These are phyloP conservation scores for Tursiops truncatus DNA, from an alignment of 2,113 vertebrate species.

Conservation along the genomic window DNA sequence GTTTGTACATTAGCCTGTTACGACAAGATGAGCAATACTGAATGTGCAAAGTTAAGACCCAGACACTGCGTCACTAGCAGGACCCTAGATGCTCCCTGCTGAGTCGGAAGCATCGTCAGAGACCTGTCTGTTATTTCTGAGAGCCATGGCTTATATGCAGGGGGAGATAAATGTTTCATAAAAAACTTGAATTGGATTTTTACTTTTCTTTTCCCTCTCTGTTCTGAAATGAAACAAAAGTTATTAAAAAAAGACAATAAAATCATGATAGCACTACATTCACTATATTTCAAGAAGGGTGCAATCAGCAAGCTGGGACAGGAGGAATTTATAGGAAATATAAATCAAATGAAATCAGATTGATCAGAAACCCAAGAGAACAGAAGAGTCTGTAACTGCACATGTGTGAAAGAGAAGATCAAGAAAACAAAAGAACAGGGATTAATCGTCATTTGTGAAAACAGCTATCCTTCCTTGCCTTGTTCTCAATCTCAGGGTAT, in stretches of 20 bases:
- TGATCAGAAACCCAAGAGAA: neutral
- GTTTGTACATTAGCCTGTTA: neutral
- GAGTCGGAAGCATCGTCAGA: neutral
- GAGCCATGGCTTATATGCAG: neutral
- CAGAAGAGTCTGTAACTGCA: neutral
- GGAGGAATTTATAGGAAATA: neutral
- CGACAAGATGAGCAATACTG: neutral
- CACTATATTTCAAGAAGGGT: neutral
- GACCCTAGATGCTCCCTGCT: neutral
- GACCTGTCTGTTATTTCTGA: neutral
- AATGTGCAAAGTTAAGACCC: neutral
- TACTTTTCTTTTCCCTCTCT: neutral
- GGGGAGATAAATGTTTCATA: neutral
- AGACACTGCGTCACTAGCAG: neutral
- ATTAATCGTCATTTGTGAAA: neutral
- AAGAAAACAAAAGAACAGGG: neutral
- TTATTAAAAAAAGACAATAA: neutral
- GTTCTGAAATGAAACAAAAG: neutral
- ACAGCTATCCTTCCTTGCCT: neutral
- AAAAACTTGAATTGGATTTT: neutral
- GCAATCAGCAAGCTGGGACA: neutral
- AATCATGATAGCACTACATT: neutral
- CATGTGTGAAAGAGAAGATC: neutral
- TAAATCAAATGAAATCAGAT: neutral
- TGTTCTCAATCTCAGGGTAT: neutral